These are phyloP conservation scores for Diachrysia chrysitis DNA, from an alignment of 2,888 invertebrate species.

Conservation along the genomic window DNA sequence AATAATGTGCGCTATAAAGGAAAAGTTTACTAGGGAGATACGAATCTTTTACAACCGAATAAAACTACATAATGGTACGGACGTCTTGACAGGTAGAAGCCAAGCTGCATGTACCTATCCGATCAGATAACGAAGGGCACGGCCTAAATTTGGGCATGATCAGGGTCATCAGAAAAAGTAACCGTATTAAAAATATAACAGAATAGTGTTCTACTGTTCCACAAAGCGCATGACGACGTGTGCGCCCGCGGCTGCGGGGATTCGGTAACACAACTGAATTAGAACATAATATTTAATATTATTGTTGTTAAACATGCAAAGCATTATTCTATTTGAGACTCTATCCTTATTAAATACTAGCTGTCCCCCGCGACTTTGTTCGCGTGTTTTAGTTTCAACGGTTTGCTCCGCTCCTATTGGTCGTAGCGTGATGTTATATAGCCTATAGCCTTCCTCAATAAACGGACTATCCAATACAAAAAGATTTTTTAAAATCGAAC, in stretches of 20 bases:
- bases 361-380: too few species aligned
- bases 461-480: too few species aligned
- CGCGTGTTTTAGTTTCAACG: too few species aligned
- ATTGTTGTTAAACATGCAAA: slow-evolving; percentile 59
- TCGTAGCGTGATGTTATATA: too few species aligned
- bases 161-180: slow-evolving; percentile 81
- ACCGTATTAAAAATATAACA: slow-evolving; percentile 86
- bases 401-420: too few species aligned
- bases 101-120: slow-evolving; percentile 41
- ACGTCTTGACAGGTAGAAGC: slow-evolving; percentile 25
- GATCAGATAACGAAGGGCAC: slow-evolving; percentile 77
- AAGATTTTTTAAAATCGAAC: too few species aligned
- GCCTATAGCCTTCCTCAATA: too few species aligned
- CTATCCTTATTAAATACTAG: slow-evolving; percentile 43
- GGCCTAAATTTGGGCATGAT: slow-evolving; percentile 71
- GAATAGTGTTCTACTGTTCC: slow-evolving; percentile 84
- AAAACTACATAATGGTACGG: slow-evolving; percentile 26
- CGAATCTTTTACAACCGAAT: slow-evolving; percentile 31
- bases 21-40: slow-evolving; percentile 19
- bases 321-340: background rate
- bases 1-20: slow-evolving; percentile 30
- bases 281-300: slow-evolving; percentile 65
- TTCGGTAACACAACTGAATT: slow-evolving; percentile 72
- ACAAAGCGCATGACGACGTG: slow-evolving; percentile 80
- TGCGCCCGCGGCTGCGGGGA: slow-evolving; percentile 72